Evolutionary conservation across 2,797 vertebrate species (phyloP).

Genomic region (Sorex maritimensis): DNA sequence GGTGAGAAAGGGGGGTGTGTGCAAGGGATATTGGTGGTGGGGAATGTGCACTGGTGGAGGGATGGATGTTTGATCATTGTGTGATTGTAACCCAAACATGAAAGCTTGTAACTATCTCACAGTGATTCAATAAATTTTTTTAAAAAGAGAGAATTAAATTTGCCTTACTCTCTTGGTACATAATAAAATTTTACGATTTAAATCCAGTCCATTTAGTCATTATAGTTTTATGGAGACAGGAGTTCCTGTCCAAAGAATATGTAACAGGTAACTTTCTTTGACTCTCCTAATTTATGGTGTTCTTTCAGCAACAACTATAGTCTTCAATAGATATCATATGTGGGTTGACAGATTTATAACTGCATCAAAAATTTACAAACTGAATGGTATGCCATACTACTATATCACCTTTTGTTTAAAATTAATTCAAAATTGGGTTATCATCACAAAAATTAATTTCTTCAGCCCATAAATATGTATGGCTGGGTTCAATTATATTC

Average conservation of each 20-base stretch:
- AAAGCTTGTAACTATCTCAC: no score
- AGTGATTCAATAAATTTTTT: no score
- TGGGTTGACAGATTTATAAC: background rate
- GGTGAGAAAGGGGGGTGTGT: no score
- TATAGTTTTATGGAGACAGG: background rate
- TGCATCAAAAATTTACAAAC: background rate
- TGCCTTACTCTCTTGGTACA: background rate
- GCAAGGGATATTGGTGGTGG: no score
- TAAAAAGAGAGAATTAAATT: background rate
- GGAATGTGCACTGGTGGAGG: no score
- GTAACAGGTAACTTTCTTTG: background rate
- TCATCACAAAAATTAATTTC: background rate
- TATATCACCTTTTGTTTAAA: background rate
- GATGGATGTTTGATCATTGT: no score
- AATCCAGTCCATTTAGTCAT: background rate
- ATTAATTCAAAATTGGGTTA: background rate
- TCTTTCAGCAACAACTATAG: background rate
- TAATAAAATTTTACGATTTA: background rate
- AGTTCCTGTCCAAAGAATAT: background rate
- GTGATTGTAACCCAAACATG: no score
- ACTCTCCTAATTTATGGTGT: background rate
- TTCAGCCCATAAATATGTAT: background rate
- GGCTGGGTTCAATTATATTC: background rate
- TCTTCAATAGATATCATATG: background rate
- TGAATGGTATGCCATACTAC: background rate